These are phyloP conservation scores for Aradus depressus DNA, from an alignment of 2,888 invertebrate genomes.

Conservation along the genomic window DNA sequence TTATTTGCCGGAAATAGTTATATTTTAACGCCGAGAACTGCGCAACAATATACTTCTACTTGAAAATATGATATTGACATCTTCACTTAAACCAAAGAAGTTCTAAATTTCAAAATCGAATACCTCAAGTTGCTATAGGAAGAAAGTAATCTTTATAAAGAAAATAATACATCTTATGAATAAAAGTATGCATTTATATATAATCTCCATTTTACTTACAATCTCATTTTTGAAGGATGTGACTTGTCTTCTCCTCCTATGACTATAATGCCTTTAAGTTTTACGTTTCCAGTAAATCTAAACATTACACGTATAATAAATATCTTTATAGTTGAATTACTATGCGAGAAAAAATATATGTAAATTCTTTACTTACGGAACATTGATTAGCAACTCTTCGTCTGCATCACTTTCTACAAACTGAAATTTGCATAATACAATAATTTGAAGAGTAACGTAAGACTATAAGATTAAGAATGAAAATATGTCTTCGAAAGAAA, in stretches of 20 bases:
- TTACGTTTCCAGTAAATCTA: conserved; percentile 85
- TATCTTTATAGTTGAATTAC: conserved; percentile 1
- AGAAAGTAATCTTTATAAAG: too few species aligned
- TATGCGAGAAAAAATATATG: conserved; percentile 13
- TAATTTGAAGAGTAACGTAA: background rate
- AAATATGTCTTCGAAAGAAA: too few species aligned
- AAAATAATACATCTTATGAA: too few species aligned
- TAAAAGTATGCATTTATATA: too few species aligned
- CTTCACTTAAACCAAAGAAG: too few species aligned
- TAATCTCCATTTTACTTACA: too few species aligned
- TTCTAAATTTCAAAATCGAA: too few species aligned
- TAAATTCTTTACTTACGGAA: conserved; percentile 52
- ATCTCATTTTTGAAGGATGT: conserved; percentile 74
- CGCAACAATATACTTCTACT: too few species aligned
- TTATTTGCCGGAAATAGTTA: too few species aligned
- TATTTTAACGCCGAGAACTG: too few species aligned
- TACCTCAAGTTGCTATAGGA: too few species aligned
- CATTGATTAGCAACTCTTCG: conserved; percentile 89
- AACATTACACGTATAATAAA: conserved; percentile 13
- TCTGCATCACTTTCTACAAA: conserved; percentile 94
- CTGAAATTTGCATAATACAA: conserved; percentile 42
- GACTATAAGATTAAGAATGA: background rate
- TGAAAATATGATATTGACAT: too few species aligned
- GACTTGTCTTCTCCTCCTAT: conserved; percentile 77
- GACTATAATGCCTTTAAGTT: conserved; percentile 85